Evolutionary conservation across 2,888 invertebrate genomes (phyloP), one percentile per base, ranked within the genome.

Genomic region (Synanthedon myopaeformis): DNA sequence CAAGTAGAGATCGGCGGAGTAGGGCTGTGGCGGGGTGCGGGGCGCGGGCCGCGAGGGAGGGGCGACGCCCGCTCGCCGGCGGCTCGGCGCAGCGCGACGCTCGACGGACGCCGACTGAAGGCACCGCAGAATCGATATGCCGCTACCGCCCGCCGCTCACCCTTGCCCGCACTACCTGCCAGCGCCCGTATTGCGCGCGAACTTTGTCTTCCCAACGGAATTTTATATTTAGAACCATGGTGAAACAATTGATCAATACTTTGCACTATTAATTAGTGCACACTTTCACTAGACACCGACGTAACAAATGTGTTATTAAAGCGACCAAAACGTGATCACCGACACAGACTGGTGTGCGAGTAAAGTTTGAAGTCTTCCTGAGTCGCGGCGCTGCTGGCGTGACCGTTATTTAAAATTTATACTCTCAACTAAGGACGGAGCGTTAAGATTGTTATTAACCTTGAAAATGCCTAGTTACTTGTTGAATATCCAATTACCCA

Each of bases 141-240:
- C 69, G 51, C 74, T 77, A 77, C 76, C 80, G 76, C 76, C 72
- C 56, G 42, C 51, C 74, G 67, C 73, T 75, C 76, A 65, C 73
- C 74, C 71, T 71, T 69, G 74, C 68, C 72, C 69, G 74, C 72
- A 73, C 79, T 68, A 73, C 80, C 72, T 71, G 69, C 71, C 69
- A 68, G 74, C 79, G 80, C 80, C 82, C 83, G 80, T 82, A 81
- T 82, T 85, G 86, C 86, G 86, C 51, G 51, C 86, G 86, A 87
- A 87, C 84, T 86, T 86, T 81, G 85, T 84, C 84, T 85, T 85
- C 77, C 82, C 81, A 72, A 79, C 79, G 77, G 79, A 81, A 85
- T 85, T 87, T 87, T 86, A 87, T 86, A 86, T 86, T 87, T 85
- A 86, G 86, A 84, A 79, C 78, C 51, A 83, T 82, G 83, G 82